Evolutionary conservation across 2,113 vertebrate species (phyloP).

Genomic region (Anthoscopus minutus): DNA sequence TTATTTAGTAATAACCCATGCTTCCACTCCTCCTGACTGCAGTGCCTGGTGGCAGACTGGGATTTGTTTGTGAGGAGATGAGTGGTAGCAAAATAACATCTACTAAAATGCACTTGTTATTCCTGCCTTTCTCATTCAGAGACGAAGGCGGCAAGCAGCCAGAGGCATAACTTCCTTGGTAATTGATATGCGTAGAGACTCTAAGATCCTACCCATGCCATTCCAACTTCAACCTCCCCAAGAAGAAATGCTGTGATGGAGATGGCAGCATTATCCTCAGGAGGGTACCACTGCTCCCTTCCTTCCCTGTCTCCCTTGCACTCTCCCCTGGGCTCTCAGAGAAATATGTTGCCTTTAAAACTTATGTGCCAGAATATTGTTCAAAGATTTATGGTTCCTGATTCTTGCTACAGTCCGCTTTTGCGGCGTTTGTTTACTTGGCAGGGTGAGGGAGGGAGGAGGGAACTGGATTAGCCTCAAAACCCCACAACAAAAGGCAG

Average conservation of each 20-base stretch:
- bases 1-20: constrained; percentile 25
- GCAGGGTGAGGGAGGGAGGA: background rate
- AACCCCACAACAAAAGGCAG: constrained; percentile 1
- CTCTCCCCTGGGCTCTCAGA: background rate
- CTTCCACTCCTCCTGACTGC: background rate
- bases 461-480: background rate
- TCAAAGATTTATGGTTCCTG: background rate
- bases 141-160: background rate
- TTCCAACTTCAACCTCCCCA: background rate
- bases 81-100: background rate
- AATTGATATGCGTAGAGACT: background rate
- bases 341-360: background rate
- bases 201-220: background rate
- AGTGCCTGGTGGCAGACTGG: background rate
- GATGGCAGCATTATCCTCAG: rapidly evolving
- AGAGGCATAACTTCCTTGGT: background rate
- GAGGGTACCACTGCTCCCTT: background rate
- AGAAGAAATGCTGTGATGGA: background rate
- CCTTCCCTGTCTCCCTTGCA: background rate
- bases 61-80: background rate
- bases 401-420: background rate
- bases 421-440: background rate
- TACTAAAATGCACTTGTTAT: background rate
- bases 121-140: background rate
- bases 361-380: background rate